phyloP scores from a whole-genome alignment of 2,797 vertebrate species.

The Buphagus erythrorhynchus region DNA sequence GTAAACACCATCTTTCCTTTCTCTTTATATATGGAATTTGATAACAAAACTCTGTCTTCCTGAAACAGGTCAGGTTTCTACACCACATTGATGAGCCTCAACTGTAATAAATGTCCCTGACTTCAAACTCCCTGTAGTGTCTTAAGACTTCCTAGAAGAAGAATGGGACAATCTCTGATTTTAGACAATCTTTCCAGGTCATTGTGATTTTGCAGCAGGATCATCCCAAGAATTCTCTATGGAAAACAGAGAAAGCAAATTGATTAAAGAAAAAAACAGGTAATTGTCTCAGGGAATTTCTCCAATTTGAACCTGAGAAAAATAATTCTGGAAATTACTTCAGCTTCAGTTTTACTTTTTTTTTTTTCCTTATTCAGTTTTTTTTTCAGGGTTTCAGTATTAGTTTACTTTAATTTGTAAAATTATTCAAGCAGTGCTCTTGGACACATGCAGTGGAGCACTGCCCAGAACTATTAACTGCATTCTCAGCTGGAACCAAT shows the following conservation, averaged over 20 bases:
- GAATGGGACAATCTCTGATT: not conserved
- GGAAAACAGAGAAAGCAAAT: not conserved
- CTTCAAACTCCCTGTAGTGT: not conserved
- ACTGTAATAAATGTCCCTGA: not conserved
- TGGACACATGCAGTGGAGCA: not conserved
- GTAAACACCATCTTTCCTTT: not conserved
- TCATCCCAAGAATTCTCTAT: not conserved
- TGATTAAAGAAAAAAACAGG: not conserved
- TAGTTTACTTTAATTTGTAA: not conserved
- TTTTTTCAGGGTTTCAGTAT: not conserved
- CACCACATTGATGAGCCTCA: not conserved
- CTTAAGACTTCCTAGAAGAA: not conserved
- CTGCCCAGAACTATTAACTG: not conserved
- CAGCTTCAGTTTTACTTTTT: not conserved
- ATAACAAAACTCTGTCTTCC: not conserved
- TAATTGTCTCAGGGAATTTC: not conserved
- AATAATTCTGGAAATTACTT: not conserved
- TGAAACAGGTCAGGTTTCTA: not conserved
- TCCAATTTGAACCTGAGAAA: not conserved
- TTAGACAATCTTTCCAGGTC: not conserved
- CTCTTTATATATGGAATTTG: not conserved
- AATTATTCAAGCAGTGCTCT: not conserved
- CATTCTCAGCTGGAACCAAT: not conserved
- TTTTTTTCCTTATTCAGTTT: too few species aligned
- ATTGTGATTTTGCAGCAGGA: not conserved